phyloP scores from a whole-genome alignment of 2,888 invertebrate species.

The Merodon equestris region DNA sequence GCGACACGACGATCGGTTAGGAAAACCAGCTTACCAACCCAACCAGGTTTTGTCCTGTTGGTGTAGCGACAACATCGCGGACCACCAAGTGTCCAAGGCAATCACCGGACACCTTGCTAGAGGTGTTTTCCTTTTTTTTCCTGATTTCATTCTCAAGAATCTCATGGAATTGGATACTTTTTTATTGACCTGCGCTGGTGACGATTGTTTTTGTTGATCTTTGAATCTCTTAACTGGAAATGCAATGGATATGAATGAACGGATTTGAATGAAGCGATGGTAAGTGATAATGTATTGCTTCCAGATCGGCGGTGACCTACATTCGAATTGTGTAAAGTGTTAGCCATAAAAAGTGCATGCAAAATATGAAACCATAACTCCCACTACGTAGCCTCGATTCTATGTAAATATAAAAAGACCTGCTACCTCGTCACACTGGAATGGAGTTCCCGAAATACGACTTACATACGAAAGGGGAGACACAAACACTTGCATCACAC shows the following conservation, averaged over 20 bases:
- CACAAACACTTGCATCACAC: conserved; percentile 52
- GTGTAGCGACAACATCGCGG: conserved; percentile 36
- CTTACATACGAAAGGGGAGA: conserved; percentile 20
- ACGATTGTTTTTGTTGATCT: conserved; percentile 29
- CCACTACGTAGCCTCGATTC: not conserved
- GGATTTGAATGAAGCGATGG: conserved; percentile 44
- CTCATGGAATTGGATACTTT: conserved; percentile 55
- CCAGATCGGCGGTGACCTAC: no score
- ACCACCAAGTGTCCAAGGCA: conserved; percentile 63
- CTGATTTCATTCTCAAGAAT: conserved; percentile 33
- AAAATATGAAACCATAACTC: conserved; percentile 2
- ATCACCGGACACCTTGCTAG: conserved; percentile 61
- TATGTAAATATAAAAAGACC: no score
- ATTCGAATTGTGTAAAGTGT: no score
- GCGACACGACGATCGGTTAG: conserved; percentile 50
- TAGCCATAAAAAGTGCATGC: not conserved
- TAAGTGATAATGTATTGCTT: no score
- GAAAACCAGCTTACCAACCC: conserved; percentile 48
- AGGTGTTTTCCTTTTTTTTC: conserved; percentile 36
- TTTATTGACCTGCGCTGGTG: conserved; percentile 55
- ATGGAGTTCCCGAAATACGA: conserved; percentile 12
- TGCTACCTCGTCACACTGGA: conserved; percentile 7
- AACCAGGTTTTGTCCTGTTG: conserved; percentile 57
- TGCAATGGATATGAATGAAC: conserved; percentile 63
- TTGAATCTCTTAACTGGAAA: conserved; percentile 11